phyloP scores from a whole-genome alignment of 2,888 invertebrate species.

The Urechis unicinctus region DNA sequence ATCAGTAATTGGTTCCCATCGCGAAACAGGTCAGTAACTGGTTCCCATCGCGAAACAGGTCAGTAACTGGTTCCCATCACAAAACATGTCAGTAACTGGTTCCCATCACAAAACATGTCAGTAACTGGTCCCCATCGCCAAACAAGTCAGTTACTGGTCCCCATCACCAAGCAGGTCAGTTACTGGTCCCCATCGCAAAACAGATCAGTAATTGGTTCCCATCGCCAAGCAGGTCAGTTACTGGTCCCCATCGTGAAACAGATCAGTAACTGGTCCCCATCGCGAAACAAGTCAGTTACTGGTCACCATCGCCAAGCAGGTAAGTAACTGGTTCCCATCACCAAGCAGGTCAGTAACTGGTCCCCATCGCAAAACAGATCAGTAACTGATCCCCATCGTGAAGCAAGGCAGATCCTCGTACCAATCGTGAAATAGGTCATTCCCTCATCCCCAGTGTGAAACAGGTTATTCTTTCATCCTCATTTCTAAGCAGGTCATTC shows the following conservation, averaged over 20 bases:
- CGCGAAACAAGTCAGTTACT: constrained; percentile 35
- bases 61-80: constrained; percentile 65
- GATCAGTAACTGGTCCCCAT: constrained; percentile 64
- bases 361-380: constrained; percentile 54
- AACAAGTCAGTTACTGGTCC: constrained; percentile 56
- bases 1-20: constrained; percentile 64
- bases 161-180: constrained; percentile 50
- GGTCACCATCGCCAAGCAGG: no score
- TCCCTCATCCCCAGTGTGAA: no score
- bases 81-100: constrained; percentile 60
- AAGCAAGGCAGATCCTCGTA: no score
- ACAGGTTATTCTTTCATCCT: no score
- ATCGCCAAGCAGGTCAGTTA: constrained; percentile 46
- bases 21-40: constrained; percentile 59
- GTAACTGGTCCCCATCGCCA: constrained; percentile 65
- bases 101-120: constrained; percentile 52
- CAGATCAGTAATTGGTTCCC: constrained; percentile 62
- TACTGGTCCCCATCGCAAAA: constrained; percentile 60
- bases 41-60: constrained; percentile 55
- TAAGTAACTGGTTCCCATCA: constrained; percentile 69
- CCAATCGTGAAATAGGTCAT: no score
- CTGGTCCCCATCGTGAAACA: constrained; percentile 59
- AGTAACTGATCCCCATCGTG: no score
- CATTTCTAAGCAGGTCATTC: no score
- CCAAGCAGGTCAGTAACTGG: constrained; percentile 59